Evolutionary conservation across 2,113 vertebrate genomes (phyloP).

Genomic region (Bettongia penicillata): DNA sequence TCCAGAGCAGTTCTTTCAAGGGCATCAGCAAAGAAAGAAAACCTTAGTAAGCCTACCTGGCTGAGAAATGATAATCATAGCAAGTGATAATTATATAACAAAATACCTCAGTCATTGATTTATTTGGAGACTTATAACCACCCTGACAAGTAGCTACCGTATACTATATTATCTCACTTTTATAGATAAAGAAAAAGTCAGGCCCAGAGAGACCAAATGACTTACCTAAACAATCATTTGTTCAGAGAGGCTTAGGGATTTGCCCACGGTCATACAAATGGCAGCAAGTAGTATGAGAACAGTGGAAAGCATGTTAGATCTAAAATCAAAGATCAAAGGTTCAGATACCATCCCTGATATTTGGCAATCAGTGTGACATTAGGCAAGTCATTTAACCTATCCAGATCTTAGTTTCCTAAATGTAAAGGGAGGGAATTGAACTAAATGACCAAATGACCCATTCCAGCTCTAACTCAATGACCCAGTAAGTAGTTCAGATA

Average conservation of each 20-base stretch:
- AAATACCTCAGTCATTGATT: background rate
- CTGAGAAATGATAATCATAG: background rate
- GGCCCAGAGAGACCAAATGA: background rate
- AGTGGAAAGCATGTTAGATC: background rate
- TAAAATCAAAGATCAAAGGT: background rate
- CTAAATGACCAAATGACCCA: no score
- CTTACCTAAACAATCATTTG: background rate
- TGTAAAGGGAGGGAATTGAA: background rate
- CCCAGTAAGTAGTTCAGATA: no score
- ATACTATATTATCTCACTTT: background rate
- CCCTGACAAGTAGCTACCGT: background rate
- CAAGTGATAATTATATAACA: background rate
- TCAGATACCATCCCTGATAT: background rate
- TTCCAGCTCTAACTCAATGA: no score
- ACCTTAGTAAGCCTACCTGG: background rate
- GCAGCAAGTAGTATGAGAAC: background rate
- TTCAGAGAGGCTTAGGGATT: background rate
- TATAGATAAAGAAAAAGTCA: background rate
- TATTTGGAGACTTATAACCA: background rate
- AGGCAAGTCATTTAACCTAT: conserved; percentile 12
- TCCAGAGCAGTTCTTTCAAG: conserved; percentile 2
- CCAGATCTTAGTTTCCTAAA: conserved; percentile 4
- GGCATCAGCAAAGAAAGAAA: background rate
- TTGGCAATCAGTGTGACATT: background rate
- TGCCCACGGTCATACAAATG: background rate